A percentile compares a stretch with the other conserved stretches of the same genome.
Evolutionary conservation across 2,113 vertebrate genomes (phyloP).

Genomic region (Oryzias celebensis): DNA sequence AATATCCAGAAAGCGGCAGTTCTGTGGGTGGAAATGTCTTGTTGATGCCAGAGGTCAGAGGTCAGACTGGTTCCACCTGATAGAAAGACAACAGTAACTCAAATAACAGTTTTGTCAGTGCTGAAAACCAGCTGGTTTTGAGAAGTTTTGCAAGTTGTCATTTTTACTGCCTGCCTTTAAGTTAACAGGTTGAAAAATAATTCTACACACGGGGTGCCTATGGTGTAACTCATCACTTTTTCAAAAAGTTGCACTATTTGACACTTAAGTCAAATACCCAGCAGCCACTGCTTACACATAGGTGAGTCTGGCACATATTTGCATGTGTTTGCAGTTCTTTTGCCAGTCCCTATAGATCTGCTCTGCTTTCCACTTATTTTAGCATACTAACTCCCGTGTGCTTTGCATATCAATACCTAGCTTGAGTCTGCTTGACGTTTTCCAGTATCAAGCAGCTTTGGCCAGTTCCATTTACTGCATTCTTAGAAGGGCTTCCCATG

Average conservation of each 20-base stretch:
- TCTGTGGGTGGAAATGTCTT: too few relatives aligned
- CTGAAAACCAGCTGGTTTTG: slow-evolving; percentile 27
- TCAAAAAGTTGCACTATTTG: neutral
- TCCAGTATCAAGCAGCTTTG: slow-evolving; percentile 36
- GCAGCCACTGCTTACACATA: neutral
- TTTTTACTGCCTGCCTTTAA: neutral
- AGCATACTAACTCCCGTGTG: slow-evolving; percentile 45
- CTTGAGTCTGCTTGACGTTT: slow-evolving; percentile 32
- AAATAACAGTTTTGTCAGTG: slow-evolving; percentile 10
- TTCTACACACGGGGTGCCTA: neutral
- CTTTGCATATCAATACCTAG: slow-evolving; percentile 63
- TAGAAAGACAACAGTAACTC: too few relatives aligned
- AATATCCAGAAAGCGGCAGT: too few relatives aligned
- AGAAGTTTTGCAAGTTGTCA: neutral
- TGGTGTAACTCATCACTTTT: neutral
- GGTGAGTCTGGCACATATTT: slow-evolving; percentile 27
- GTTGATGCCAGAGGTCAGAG: too few relatives aligned
- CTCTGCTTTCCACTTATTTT: slow-evolving; percentile 39
- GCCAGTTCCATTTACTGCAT: slow-evolving; percentile 35
- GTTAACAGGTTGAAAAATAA: slow-evolving; percentile 19
- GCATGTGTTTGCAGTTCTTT: slow-evolving; percentile 19
- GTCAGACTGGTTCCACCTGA: too few relatives aligned
- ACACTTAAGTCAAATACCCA: neutral
- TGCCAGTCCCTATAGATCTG: slow-evolving; percentile 17
- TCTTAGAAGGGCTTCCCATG: slow-evolving; percentile 47